Base-by-base conservation (phyloP, 2,797 vertebrate species). In the Falco novaeseelandiae region DNA sequence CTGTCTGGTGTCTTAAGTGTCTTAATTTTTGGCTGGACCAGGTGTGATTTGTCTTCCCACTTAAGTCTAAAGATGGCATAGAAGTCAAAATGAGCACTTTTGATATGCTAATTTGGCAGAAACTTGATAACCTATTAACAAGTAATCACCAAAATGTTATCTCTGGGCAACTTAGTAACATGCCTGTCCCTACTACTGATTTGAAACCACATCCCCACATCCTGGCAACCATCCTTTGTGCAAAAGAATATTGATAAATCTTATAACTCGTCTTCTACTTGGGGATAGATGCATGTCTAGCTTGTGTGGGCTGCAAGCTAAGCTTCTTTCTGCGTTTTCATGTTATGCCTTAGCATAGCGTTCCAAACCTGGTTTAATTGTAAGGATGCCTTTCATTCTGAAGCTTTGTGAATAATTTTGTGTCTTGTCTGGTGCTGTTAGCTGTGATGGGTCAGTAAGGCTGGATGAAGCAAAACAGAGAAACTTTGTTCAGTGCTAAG, bases 1-100 rank as follows among this genome's bases (percentile, higher is more conserved):
- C 14, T 54, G 9, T 69, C 36, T 80, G 1, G 0, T 2, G 1
- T 58, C 59, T 51, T 42, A 19, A 81, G 0, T 2, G 1, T 58
- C 59, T 51, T 42, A 19, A 81, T 23, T 55, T 89, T 77, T 83
- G 30, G 4, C 27, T 66, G 44, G n/a, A 59, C 9, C 2, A 38
- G 29, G 14, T 58, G 36, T 63, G 52, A 65, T 67, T 84, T 74
- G 12, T 69, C 79, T 13, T 85, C 8, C 10, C 8, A 16, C 8
- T 8, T 18, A 51, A 25, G 32, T 71, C 29, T 58, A 26, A 93
- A 87, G 48, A 49, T 40, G 63, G 8, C 16, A 54, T 3, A 6
- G n/a, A 51, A 84, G 30, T 78, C 52, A 81, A 78, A 93, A 65
- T 16, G 23, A 78, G 29, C 11, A 49, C 36, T 62, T 57, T 42